These are phyloP conservation scores for Illadopsis cleaveri DNA, from an alignment of 2,113 vertebrate species.

Conservation along the genomic window DNA sequence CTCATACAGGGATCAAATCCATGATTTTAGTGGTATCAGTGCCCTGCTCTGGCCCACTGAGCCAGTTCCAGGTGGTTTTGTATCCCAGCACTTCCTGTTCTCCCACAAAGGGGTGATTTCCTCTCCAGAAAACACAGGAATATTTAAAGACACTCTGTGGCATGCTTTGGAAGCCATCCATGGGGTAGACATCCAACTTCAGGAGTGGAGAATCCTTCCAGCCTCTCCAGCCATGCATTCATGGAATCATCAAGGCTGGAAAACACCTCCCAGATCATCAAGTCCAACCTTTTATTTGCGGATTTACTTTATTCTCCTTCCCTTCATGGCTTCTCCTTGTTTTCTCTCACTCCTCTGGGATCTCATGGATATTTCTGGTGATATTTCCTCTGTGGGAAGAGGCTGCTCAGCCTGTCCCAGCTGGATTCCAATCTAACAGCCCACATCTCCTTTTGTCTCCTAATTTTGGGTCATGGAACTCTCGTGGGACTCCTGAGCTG, in stretches of 20 bases:
- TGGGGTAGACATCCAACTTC: neutral
- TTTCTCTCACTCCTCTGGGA: neutral
- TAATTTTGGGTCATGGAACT: neutral
- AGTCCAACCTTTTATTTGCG: accelerated
- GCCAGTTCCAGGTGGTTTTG: neutral
- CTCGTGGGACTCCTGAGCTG: neutral
- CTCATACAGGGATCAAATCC: neutral
- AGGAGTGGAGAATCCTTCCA: neutral
- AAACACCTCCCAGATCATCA: neutral
- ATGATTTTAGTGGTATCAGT: accelerated
- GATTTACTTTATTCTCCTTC: neutral
- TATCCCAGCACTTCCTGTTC: neutral
- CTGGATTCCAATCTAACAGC: neutral
- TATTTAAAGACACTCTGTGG: neutral
- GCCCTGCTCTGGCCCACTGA: neutral
- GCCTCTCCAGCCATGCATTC: neutral
- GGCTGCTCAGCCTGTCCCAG: neutral
- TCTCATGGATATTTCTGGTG: neutral
- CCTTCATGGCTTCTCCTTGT: neutral
- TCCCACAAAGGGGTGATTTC: neutral
- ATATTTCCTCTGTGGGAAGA: neutral
- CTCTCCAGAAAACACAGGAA: neutral
- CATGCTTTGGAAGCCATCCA: neutral
- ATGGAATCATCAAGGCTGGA: neutral
- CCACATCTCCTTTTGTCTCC: neutral